Evolutionary conservation across 2,113 vertebrate genomes (phyloP).

Genomic region (Urocynchramus pylzowi): DNA sequence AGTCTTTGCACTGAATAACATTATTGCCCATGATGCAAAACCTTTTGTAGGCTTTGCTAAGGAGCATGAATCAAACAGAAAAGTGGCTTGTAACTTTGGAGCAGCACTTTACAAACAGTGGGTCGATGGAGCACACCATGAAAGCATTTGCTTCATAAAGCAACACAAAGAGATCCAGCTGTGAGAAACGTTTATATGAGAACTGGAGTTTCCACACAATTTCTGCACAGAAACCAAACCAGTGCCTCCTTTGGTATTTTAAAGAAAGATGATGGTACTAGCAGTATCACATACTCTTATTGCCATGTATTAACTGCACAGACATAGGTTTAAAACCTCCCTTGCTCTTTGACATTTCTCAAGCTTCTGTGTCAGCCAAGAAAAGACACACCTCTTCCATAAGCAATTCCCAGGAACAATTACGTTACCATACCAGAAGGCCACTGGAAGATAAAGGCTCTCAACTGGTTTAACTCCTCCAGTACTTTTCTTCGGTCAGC

Average conservation of each 20-base stretch:
- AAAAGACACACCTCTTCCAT: neutral
- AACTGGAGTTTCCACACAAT: neutral
- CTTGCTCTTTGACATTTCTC: neutral
- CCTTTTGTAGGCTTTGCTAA: neutral
- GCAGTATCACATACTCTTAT: neutral
- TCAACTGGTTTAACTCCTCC: neutral
- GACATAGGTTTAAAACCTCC: neutral
- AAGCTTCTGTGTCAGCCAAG: neutral
- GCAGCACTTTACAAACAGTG: neutral
- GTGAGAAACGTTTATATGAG: neutral
- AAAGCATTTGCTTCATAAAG: neutral
- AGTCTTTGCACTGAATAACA: neutral
- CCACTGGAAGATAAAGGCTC: neutral
- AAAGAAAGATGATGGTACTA: neutral
- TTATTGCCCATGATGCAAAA: neutral
- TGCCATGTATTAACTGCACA: neutral
- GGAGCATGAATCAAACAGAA: neutral
- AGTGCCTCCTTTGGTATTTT: neutral
- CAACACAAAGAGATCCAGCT: neutral
- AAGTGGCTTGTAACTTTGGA: neutral
- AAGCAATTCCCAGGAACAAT: neutral
- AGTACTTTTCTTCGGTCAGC: neutral
- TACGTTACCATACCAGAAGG: neutral
- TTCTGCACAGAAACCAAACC: neutral
- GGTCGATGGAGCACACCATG: neutral